These are phyloP conservation scores for Athrips mouffetella DNA, from an alignment of 2,888 invertebrate genomes.

Conservation along the genomic window DNA sequence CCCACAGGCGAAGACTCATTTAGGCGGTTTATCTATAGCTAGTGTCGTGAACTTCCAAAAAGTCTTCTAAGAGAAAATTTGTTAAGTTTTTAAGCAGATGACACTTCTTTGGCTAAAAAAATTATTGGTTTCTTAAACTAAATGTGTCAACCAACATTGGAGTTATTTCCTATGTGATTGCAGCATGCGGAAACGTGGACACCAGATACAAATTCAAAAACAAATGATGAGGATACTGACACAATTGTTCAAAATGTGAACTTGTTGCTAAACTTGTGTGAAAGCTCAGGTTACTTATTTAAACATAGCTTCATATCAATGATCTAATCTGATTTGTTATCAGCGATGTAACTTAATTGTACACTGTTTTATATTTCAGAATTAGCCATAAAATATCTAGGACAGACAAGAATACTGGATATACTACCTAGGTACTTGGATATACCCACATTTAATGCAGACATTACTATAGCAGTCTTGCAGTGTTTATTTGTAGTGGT, in stretches of 20 bases:
- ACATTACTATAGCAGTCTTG: constrained; percentile 76
- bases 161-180: no score
- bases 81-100: no score
- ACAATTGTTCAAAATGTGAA: constrained; percentile 83
- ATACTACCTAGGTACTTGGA: constrained; percentile 80
- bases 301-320: not conserved
- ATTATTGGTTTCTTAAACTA: no score
- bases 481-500: constrained; percentile 84
- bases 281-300: constrained; percentile 71
- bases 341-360: no score
- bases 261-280: constrained; percentile 84
- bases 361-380: constrained; percentile 53
- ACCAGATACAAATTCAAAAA: constrained; percentile 60
- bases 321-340: no score
- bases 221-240: constrained; percentile 78
- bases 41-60: no score
- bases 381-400: constrained; percentile 81
- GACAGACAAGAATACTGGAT: constrained; percentile 79
- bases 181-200: constrained; percentile 73
- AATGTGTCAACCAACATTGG: no score
- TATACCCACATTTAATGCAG: constrained; percentile 73
- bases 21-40: no score
- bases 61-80: no score
- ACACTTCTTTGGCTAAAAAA: no score
- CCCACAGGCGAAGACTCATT: no score